Evolutionary conservation across 2,797 vertebrate species (phyloP).

Genomic region (Ibycter americanus): DNA sequence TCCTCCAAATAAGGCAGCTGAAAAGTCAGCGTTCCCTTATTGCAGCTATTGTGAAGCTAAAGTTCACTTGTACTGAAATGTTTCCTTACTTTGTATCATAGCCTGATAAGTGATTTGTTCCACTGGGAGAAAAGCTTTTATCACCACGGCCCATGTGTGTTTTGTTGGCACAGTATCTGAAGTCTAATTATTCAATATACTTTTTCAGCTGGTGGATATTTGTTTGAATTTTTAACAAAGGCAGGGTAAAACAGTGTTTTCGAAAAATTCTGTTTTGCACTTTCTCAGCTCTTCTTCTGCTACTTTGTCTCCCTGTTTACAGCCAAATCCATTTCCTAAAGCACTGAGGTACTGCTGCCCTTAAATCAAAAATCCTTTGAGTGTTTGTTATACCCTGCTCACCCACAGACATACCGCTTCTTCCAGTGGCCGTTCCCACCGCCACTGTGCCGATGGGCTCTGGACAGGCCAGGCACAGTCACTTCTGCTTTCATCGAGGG

Average conservation of each 20-base stretch:
- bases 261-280: neutral
- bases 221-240: conserved; percentile 60
- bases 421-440: neutral
- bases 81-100: conserved; percentile 64
- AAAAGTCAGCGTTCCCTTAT: conserved; percentile 37
- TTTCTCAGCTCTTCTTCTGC: conserved; percentile 29
- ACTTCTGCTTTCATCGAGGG: neutral
- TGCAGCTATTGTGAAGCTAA: conserved; percentile 40
- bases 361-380: neutral
- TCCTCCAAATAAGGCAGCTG: conserved; percentile 40
- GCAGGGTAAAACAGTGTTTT: neutral
- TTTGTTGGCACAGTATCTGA: conserved; percentile 57
- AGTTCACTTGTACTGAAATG: conserved; percentile 59
- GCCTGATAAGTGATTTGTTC: conserved; percentile 59
- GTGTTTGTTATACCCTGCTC: neutral
- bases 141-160: conserved; percentile 48
- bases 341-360: neutral
- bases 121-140: conserved; percentile 56
- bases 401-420: neutral
- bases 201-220: conserved; percentile 55
- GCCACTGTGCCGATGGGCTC: neutral
- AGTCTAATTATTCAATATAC: conserved; percentile 50
- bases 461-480: neutral
- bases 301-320: neutral
- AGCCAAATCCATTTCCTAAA: neutral